A percentile compares a stretch with the other conserved stretches of the same genome.
Evolutionary conservation across 2,888 invertebrate species (phyloP).

Genomic region (Caenorhabditis angaria): DNA sequence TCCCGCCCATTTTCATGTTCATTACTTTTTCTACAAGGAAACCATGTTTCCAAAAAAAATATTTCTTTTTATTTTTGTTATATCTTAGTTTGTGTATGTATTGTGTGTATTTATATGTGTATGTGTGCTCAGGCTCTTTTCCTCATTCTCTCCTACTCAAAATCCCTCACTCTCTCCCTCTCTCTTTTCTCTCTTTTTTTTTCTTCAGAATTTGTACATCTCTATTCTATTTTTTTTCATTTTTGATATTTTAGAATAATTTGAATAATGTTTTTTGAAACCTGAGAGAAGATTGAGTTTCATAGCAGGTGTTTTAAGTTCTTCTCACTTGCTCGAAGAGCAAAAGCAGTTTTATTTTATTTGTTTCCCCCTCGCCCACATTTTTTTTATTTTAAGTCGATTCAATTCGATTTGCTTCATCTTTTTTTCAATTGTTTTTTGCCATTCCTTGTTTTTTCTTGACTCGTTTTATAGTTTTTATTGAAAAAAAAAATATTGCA

Average conservation of each 20-base stretch:
- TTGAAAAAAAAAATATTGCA: too few species aligned
- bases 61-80: background rate
- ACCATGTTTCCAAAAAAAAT: too few species aligned
- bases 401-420: background rate
- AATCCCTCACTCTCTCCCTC: background rate
- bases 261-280: too few species aligned
- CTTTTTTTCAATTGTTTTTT: slow-evolving; percentile 1
- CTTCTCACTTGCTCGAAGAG: slow-evolving; percentile 1
- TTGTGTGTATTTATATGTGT: background rate
- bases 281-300: background rate
- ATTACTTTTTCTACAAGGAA: background rate
- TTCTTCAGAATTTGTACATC: background rate
- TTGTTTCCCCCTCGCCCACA: background rate
- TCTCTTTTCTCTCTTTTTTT: background rate
- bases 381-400: slow-evolving; percentile 7
- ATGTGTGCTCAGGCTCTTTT: background rate
- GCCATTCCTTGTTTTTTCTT: background rate
- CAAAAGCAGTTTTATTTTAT: slow-evolving; percentile 13
- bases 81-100: background rate
- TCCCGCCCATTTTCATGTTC: slow-evolving; percentile 17
- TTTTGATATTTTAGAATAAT: background rate
- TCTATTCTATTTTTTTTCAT: too few species aligned
- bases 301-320: background rate
- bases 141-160: background rate
- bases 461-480: too few species aligned